Base-by-base conservation (phyloP, 30 jellyfish, hydroid and myxozoan genomes). In the Hydra vulgaris region DNA sequence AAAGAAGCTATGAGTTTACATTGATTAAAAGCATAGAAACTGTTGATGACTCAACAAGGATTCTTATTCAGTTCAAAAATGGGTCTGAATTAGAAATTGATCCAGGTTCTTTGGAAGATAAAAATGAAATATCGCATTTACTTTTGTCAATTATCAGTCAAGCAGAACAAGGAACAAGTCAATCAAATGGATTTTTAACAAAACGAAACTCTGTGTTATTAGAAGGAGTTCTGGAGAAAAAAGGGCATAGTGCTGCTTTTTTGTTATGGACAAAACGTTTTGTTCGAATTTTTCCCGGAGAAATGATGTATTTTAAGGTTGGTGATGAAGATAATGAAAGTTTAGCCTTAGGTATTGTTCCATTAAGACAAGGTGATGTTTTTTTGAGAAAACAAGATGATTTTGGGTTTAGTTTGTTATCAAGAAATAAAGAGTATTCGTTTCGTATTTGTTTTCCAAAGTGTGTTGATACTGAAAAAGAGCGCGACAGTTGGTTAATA, bases 171-270 rank as follows among this genome's bases (percentile, higher is more conserved):
- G 92, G 97, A 53, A 75, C 54, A 69, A 24, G 86, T 0, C 24
- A 22, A 12, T 27, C 84, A 21, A 85, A 71, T 22, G 85, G 83
- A 19, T 15, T 78, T 18, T 77, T 61, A 19, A 27, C 15, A 25
- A 54, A 56, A 61, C 85, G 85, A 17, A 78, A 53, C 23, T 1
- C 54, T 16, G 84, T 86, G 8, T 66, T 90, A 25, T 81, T 81
- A 24, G 97, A 90, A 76, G 95, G 91, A 16, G 18, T 85, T 24
- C 70, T 90, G 18, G 97, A 90, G 84, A 90, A 90, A 77, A 86
- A 74, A 24, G 97, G 97, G 15, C 97, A 85, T 55, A 90, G 90
- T 72, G 97, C 97, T 15, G 95, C 97, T 22, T 54, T 82, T 23
- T 80, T 90, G 21, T 85, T 90, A 56, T 90, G 97, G 97, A 76